Conservation (phyloP, 2,888 invertebrate species). For the Drosophila meridiana region DNA sequence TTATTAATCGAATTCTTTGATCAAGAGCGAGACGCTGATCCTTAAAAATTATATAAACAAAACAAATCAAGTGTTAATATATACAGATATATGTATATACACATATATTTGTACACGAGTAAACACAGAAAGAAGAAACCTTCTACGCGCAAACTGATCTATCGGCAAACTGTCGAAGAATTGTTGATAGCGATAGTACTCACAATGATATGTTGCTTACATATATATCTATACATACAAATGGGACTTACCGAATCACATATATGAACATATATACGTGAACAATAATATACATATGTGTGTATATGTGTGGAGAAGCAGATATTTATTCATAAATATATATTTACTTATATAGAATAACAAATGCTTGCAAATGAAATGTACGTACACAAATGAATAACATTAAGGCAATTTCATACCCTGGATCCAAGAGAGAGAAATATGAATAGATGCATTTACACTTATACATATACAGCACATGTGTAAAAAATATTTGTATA, state of each 20-base stretch:
- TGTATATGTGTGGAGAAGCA: background rate
- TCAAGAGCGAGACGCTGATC: constrained; percentile 2
- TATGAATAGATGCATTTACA: constrained; percentile 4
- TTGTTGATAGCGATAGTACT: constrained; percentile 71
- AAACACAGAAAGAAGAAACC: constrained; percentile 59
- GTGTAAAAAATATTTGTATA: background rate
- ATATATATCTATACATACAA: constrained; percentile 8
- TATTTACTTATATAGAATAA: constrained; percentile 23
- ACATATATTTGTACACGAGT: constrained; percentile 11
- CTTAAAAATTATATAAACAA: constrained; percentile 1
- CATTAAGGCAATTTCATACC: constrained; percentile 18
- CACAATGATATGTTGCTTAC: constrained; percentile 45
- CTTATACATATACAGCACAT: background rate
- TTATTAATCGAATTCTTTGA: background rate
- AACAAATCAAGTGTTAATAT: background rate
- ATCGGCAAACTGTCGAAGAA: constrained; percentile 82
- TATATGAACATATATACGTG: background rate
- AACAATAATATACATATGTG: background rate
- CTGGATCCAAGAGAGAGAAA: constrained; percentile 23
- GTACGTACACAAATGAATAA: constrained; percentile 32
- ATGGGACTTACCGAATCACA: constrained; percentile 17
- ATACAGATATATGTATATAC: background rate
- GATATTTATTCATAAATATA: background rate
- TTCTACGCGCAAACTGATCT: constrained; percentile 78
- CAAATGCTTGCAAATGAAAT: constrained; percentile 35